phyloP scores from a whole-genome alignment of 2,888 invertebrate species.

The Reticulitermes lucifugus region DNA sequence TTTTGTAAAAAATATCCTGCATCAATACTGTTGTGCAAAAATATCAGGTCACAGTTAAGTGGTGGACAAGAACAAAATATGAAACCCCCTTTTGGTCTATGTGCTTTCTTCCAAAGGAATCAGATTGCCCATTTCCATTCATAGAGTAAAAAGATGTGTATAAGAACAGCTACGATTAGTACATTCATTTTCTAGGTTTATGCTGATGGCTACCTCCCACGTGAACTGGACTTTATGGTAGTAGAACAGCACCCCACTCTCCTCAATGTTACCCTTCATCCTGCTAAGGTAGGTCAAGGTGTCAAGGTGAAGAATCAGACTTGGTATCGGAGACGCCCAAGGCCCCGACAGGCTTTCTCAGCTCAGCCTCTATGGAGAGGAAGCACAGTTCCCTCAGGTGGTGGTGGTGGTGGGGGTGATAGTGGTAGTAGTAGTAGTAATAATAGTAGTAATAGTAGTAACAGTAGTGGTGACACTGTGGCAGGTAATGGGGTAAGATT shows the following conservation, averaged over 20 bases:
- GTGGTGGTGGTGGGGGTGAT: conserved; percentile 47
- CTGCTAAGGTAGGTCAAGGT: conserved; percentile 75
- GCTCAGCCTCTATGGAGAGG: conserved; percentile 29
- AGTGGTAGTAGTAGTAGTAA: not conserved
- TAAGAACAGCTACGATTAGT: not conserved
- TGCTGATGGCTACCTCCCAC: conserved; percentile 85
- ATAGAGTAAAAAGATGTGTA: too few species aligned
- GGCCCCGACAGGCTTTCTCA: conserved; percentile 3
- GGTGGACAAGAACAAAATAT: too few species aligned
- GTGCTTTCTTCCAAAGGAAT: too few species aligned
- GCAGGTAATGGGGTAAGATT: not conserved
- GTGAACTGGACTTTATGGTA: conserved; percentile 88
- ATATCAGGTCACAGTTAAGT: too few species aligned
- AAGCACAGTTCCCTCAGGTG: conserved; percentile 32
- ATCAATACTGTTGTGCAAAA: too few species aligned
- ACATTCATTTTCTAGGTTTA: conserved; percentile 71
- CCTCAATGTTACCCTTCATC: conserved; percentile 83
- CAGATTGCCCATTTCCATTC: too few species aligned
- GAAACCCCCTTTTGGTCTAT: too few species aligned
- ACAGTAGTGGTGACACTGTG: not conserved
- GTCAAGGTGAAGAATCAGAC: conserved; percentile 34
- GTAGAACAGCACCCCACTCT: conserved; percentile 87
- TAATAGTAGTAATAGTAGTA: too few species aligned
- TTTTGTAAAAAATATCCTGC: too few species aligned
- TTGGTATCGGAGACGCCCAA: conserved; percentile 32